Percentiles rank a stretch among this genome's conserved stretches.
Conservation (phyloP, 2,888 invertebrate genomes). For the Andricus quercusramuli region DNA sequence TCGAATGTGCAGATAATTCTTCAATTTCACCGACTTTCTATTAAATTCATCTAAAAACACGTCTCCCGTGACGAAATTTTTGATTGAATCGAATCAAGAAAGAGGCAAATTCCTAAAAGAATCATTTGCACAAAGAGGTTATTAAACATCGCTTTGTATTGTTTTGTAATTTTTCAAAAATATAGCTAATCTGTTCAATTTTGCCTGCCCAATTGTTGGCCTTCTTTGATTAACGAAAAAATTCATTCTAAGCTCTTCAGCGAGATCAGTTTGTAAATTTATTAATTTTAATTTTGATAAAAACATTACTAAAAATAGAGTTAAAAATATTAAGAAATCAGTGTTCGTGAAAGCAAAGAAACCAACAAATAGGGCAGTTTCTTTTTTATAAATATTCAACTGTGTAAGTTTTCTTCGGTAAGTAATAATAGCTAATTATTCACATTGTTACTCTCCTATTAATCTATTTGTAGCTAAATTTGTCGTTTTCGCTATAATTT, state of each 20-base stretch:
- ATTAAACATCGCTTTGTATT: constrained; percentile 68
- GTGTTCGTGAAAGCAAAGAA: constrained; percentile 49
- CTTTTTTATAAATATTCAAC: constrained; percentile 72
- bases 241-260: constrained; percentile 10
- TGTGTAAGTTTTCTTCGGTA: constrained; percentile 68
- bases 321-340: neutral
- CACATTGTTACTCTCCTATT: constrained; percentile 78
- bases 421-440: constrained; percentile 73
- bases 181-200: constrained; percentile 70
- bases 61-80: neutral
- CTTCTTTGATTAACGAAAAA: constrained; percentile 52
- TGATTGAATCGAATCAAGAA: neutral
- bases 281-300: neutral
- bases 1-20: constrained; percentile 66
- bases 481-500: constrained; percentile 73
- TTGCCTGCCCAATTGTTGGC: constrained; percentile 74
- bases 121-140: constrained; percentile 63
- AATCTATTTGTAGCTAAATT: constrained; percentile 75
- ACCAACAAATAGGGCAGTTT: constrained; percentile 73
- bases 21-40: neutral
- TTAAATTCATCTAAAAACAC: neutral
- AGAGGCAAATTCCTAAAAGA: neutral
- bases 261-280: neutral
- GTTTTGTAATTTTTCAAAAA: constrained; percentile 74
- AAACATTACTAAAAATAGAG: neutral